Base-by-base conservation (phyloP, 2,888 invertebrate species). In the Phalangium opilio region DNA sequence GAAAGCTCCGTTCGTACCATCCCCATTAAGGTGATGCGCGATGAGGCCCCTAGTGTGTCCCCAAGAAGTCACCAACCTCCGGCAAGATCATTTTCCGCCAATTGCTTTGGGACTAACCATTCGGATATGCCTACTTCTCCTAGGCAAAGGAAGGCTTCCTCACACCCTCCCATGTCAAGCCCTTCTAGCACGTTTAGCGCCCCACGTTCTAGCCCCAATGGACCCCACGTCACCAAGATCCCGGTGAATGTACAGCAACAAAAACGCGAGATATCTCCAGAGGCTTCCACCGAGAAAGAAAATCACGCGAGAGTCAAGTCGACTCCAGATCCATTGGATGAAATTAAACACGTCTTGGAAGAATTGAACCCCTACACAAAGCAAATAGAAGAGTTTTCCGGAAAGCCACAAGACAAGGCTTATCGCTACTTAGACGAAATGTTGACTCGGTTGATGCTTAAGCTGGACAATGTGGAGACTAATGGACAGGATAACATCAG, bases 391-490 rank as follows among this genome's bases (percentile, higher is more conserved):
- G 38, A 38, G 11, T 38, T n/a, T n/a, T n/a, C n/a, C n/a, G 86
- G 85, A 4, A 71, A 73, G 55, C 69, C 74, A 12, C 78, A 76
- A 59, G 83, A 84, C 62, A 86, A 84, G 62, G 75, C 79, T 55
- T 95, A 87, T 64, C 71, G 82, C 51, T 89, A 77, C 64, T 70
- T 95, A 50, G 95, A 95, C 63, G 95, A 95, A 70, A 91, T 95
- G 91, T 71, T 95, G 38, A 93, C 91, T 1, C 76, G 91, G 54
- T 84, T 86, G 66, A 75, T 95, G 56, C 76, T 93, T 17, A 65
- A 65, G 65, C 69, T 95, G 55, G 95, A 95, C 64, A 81, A 83
- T 59, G 81, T 95, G 52, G 89, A 91, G 62, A 85, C 90, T 0
- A 86, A 89, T 53, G 90, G 90, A 12, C 82, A 84, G 61, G 89